A percentile compares a stretch with the other conserved stretches of the same genome.
Conservation (phyloP, 2,888 invertebrate species). For the Pandemis cinnamomeana region DNA sequence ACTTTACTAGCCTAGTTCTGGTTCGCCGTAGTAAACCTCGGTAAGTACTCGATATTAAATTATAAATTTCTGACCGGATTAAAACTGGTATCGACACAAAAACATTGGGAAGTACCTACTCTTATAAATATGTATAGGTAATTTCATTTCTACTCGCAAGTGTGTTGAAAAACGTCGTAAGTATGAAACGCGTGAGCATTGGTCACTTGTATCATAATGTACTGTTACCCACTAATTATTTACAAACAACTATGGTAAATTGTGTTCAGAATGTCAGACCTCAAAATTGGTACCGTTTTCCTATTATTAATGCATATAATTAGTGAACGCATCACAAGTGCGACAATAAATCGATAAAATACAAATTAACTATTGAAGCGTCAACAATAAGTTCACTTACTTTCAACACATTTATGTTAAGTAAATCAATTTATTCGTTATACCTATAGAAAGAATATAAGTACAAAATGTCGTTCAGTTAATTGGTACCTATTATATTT, state of each 20-base stretch:
- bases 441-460: conserved; percentile 64
- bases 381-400: conserved; percentile 52
- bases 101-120: too few species aligned
- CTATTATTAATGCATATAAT: conserved; percentile 13
- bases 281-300: conserved; percentile 25
- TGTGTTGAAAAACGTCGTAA: too few species aligned
- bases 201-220: too few species aligned
- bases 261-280: conserved; percentile 15
- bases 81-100: too few species aligned
- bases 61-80: too few species aligned
- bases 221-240: neutral
- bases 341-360: conserved; percentile 18
- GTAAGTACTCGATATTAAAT: too few species aligned
- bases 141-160: too few species aligned
- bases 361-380: conserved; percentile 42
- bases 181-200: too few species aligned
- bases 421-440: conserved; percentile 49
- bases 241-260: conserved; percentile 2
- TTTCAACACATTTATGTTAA: conserved; percentile 49
- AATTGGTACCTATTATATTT: conserved; percentile 61
- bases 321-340: conserved; percentile 20
- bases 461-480: conserved; percentile 73
- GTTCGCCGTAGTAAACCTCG: too few species aligned
- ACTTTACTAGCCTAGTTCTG: too few species aligned
- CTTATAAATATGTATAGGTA: too few species aligned